Conservation (phyloP, 2,888 invertebrate species). For the Phorcus lineatus region DNA sequence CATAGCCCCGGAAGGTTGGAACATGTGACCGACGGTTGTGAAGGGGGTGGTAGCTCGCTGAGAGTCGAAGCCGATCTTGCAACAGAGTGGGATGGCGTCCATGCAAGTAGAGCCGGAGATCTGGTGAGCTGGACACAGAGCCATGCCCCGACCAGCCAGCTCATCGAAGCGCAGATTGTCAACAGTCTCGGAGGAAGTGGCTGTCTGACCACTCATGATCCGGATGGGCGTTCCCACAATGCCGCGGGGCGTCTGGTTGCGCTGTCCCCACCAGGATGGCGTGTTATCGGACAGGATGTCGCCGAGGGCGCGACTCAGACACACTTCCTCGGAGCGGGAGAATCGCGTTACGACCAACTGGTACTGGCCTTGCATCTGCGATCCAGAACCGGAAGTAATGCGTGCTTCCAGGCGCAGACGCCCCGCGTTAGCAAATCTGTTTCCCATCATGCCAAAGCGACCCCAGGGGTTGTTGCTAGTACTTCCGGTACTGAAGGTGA, state of each 20-base stretch:
- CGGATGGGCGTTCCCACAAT: background rate
- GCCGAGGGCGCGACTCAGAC: conserved; percentile 17
- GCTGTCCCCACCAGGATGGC: conserved; percentile 5
- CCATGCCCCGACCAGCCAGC: conserved; percentile 11
- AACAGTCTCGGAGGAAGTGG: background rate
- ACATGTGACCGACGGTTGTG: conserved; percentile 17
- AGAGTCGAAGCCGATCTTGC: conserved; percentile 17
- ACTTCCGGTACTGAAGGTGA: background rate
- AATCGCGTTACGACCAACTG: conserved; percentile 3
- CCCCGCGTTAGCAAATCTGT: background rate
- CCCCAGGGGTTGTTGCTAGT: background rate
- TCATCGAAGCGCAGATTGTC: conserved; percentile 10
- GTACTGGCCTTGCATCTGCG: conserved; percentile 6
- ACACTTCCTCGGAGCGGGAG: conserved; percentile 19
- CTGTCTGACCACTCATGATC: conserved; percentile 5
- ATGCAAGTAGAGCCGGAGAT: background rate
- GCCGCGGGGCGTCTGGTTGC: background rate
- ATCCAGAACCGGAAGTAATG: background rate
- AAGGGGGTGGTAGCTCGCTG: background rate
- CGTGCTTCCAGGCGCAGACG: background rate
- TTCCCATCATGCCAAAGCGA: background rate
- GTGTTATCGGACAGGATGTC: conserved; percentile 13
- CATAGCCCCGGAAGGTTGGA: background rate
- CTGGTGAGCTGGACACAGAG: conserved; percentile 14
- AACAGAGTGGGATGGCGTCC: conserved; percentile 20